phyloP scores from a whole-genome alignment of 1,140 invertebrate species.

The Zaprionus ghesquierei region DNA sequence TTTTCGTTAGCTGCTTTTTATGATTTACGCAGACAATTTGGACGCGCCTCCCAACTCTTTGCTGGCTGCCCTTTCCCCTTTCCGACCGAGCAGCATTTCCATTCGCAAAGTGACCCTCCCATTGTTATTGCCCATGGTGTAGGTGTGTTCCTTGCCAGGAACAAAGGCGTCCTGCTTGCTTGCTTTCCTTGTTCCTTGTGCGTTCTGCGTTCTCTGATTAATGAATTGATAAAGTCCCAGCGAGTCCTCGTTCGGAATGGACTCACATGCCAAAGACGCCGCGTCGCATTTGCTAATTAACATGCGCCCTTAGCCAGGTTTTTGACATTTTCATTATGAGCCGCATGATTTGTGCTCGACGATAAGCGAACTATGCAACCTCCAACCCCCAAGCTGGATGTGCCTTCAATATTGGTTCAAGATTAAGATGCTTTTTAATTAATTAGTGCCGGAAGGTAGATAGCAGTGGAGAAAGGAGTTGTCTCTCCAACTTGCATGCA shows the following conservation, averaged over 20 bases:
- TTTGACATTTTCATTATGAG: constrained; percentile 68
- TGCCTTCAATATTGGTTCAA: constrained; percentile 22
- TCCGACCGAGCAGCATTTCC: not conserved
- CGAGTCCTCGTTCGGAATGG: not conserved
- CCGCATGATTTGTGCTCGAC: constrained; percentile 60
- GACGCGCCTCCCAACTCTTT: constrained; percentile 44
- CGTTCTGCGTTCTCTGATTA: constrained; percentile 57
- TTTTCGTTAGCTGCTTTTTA: constrained; percentile 53
- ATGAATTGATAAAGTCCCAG: constrained; percentile 68
- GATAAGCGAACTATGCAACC: constrained; percentile 57
- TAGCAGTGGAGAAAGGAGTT: not conserved
- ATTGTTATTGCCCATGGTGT: constrained; percentile 40
- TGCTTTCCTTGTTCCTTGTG: not conserved
- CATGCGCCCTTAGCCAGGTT: constrained; percentile 41
- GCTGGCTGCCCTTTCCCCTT: no score
- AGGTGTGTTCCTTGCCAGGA: constrained; percentile 55
- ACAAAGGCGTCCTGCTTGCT: constrained; percentile 3
- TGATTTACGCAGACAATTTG: constrained; percentile 61
- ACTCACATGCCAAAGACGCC: constrained; percentile 35
- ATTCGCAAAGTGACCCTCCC: constrained; percentile 3
- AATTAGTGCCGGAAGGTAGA: constrained; percentile 12
- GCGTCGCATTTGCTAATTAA: constrained; percentile 68
- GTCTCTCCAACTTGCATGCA: constrained; percentile 16
- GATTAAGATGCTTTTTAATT: constrained; percentile 44
- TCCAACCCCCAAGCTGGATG: not conserved